Conservation (phyloP, 1,140 invertebrate genomes). For the Pissodes strobi region DNA sequence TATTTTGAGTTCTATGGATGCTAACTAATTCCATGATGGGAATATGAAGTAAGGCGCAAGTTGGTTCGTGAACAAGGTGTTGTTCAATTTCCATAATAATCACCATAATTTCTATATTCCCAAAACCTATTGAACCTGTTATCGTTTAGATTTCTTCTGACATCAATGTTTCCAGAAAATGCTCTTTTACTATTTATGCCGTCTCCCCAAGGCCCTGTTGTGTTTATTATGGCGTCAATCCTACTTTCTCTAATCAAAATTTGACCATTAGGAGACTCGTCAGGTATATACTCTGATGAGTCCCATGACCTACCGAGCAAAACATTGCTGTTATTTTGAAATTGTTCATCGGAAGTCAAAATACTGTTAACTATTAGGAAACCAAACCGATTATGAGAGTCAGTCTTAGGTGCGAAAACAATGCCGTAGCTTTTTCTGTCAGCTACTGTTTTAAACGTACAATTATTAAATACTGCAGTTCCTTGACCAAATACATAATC, state of each 20-base stretch:
- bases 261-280: conserved; percentile 18
- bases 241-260: conserved; percentile 10
- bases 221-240: conserved; percentile 12
- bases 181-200: neutral
- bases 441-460: neutral
- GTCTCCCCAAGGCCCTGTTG: neutral
- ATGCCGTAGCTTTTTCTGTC: neutral
- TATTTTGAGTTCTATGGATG: no score
- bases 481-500: conserved; percentile 5
- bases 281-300: neutral
- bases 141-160: conserved; percentile 11
- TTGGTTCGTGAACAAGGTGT: no score
- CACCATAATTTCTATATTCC: conserved; percentile 19
- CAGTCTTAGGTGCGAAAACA: conserved; percentile 12
- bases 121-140: conserved; percentile 17
- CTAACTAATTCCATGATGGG: no score
- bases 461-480: conserved; percentile 3
- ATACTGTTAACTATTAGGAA: conserved; percentile 4
- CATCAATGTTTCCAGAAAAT: conserved; percentile 3
- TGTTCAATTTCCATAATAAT: no score
- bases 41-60: no score
- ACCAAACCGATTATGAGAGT: neutral
- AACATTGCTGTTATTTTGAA: neutral
- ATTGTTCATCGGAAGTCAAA: neutral
- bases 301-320: conserved; percentile 2